These are phyloP conservation scores for Odontophorus gujanensis DNA, from an alignment of 2,113 vertebrate species.

Conservation along the genomic window DNA sequence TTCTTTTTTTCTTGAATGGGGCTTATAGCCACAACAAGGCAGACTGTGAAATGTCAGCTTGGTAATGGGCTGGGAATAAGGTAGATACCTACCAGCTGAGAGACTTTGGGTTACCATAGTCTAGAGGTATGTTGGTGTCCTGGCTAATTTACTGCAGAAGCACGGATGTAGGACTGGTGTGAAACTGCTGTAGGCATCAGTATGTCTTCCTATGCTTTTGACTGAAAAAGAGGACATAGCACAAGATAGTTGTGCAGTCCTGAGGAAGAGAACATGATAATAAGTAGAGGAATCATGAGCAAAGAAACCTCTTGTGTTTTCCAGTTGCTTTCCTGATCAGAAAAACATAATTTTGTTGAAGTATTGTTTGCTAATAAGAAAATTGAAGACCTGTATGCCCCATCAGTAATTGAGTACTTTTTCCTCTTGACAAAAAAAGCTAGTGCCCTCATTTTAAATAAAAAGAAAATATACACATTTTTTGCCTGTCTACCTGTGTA, in stretches of 20 bases:
- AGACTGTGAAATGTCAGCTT: background rate
- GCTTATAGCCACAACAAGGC: background rate
- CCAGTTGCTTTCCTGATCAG: background rate
- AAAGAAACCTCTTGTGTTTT: background rate
- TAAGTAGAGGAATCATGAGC: background rate
- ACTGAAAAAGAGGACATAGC: background rate
- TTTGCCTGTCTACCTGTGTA: background rate
- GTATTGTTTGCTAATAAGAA: background rate
- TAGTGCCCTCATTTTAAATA: background rate
- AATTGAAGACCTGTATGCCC: background rate
- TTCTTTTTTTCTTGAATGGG: background rate
- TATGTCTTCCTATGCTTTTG: background rate
- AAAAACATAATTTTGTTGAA: background rate
- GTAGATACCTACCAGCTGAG: fast-evolving
- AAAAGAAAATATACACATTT: background rate
- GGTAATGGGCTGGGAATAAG: background rate
- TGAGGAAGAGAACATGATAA: background rate
- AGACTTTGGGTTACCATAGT: background rate
- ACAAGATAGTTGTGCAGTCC: background rate
- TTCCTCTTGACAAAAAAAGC: background rate
- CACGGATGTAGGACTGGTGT: background rate
- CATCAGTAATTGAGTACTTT: background rate
- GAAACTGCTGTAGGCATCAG: background rate
- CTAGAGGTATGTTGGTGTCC: background rate
- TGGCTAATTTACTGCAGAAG: background rate